A percentile compares a stretch with the other conserved stretches of the same genome.
Evolutionary conservation across 2,797 vertebrate species (phyloP).

Genomic region (Crotalus adamanteus): DNA sequence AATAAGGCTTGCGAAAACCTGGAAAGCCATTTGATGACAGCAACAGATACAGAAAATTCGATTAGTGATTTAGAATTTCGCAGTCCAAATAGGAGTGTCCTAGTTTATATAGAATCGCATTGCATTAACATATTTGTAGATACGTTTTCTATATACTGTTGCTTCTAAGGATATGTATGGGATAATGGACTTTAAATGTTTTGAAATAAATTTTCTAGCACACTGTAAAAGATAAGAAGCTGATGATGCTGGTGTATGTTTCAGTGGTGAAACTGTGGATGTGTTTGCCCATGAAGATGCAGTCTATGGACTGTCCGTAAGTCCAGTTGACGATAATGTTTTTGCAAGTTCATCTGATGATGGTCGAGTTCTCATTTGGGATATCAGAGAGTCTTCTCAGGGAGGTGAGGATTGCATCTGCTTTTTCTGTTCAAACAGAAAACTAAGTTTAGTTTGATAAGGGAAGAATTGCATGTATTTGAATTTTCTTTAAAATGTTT

Average conservation of each 20-base stretch:
- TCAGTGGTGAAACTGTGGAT: constrained; percentile 90
- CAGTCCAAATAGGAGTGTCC: neutral
- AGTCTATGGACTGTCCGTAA: constrained; percentile 95
- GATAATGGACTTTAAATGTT: neutral
- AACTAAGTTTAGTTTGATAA: neutral
- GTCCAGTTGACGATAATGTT: constrained; percentile 96
- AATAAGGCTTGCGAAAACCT: neutral
- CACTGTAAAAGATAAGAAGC: constrained; percentile 19
- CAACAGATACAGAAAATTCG: neutral
- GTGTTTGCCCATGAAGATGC: constrained; percentile 97
- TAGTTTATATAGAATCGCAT: neutral
- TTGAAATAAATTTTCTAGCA: neutral
- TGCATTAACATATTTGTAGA: neutral
- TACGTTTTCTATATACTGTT: neutral
- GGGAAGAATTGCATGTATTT: neutral
- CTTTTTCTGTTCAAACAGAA: neutral
- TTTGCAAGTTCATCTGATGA: constrained; percentile 98
- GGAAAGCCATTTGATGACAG: neutral
- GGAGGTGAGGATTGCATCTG: constrained; percentile 77
- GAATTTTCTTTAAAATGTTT: neutral
- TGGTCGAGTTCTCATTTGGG: constrained; percentile 96
- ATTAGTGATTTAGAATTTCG: neutral
- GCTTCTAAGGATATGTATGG: neutral
- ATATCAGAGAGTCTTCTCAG: constrained; percentile 91
- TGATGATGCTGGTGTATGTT: constrained; percentile 43